Base-by-base conservation (phyloP, 2,797 vertebrate species). In the Semaprochilodus insignis region DNA sequence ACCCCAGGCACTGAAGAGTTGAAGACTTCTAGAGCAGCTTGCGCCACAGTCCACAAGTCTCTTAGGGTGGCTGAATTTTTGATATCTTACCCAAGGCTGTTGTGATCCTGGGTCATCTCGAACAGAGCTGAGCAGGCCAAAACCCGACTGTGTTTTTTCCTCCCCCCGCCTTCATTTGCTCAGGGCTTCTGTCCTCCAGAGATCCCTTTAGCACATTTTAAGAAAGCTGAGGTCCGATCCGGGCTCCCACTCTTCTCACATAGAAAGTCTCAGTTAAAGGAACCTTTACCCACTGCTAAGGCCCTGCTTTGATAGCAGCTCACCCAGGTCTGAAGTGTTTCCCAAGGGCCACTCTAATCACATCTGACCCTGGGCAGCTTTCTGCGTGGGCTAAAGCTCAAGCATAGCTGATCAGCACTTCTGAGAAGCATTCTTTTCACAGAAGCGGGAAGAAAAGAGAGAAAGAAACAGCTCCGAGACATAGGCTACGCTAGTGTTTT, bases 371-470 rank as follows among this genome's bases (percentile, higher is more conserved):
- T 83, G 66, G 40, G 51, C 66, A 69, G 76, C 73, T 59, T 71
- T 78, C 23, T 88, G 78, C 72, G 52, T 81, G 63, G 84, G 79
- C 82, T 21, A 84, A 70, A 78, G 57, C 80, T 82, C 36, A 77
- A 78, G 51, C 80, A 75, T 23, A 76, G 74, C 74, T 78, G 77
- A 82, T 85, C 81, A 83, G 66, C 80, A 80, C 78, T 86, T 84
- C 84, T 78, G 52, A 84, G 55, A 84, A 83, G 69, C 67, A 79
- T 84, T 87, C 60, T 78, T 82, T 80, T 19, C n/a, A 88, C 72
- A 71, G 60, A 31, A 69, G 21, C 48, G 19, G 74, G 82, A 70
- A 79, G 34, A 65, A 36, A 36, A 78, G 57, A 72, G 62, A 40
- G 25, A 77, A 60, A 70, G 48, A 63, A 77, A 82, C 67, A 60